A percentile compares a stretch with the other conserved stretches of the same genome.
These are phyloP conservation scores for Delichon dasypus DNA, from an alignment of 2,797 vertebrate genomes.

Conservation along the genomic window DNA sequence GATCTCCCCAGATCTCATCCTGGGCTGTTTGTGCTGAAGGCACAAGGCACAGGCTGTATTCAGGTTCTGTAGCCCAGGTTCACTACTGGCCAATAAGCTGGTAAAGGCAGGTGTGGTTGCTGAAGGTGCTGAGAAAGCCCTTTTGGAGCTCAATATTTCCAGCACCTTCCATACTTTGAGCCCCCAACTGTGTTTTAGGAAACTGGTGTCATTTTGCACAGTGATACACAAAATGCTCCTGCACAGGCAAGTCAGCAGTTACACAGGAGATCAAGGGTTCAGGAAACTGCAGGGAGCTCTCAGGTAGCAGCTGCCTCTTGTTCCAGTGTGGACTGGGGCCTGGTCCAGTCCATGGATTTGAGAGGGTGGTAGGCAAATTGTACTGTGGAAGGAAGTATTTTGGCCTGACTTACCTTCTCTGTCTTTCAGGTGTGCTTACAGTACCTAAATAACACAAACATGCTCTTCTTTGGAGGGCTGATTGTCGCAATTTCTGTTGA, in stretches of 20 bases:
- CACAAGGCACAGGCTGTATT: neutral
- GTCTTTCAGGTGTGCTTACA: conserved; percentile 89
- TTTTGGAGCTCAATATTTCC: neutral
- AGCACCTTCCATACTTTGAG: neutral
- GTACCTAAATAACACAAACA: conserved; percentile 94
- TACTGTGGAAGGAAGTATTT: neutral
- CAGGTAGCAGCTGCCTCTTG: neutral
- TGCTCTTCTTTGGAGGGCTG: conserved; percentile 93
- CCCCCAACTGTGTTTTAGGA: neutral
- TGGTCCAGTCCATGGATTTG: neutral
- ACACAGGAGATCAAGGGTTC: neutral
- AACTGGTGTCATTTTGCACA: neutral
- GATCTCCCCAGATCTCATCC: neutral
- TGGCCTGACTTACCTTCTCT: neutral
- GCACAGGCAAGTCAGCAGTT: neutral
- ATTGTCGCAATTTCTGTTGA: conserved; percentile 93
- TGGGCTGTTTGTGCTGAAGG: neutral
- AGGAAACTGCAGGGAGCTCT: neutral
- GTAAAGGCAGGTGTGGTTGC: neutral
- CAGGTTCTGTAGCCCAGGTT: neutral
- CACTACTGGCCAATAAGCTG: neutral
- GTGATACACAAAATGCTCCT: neutral
- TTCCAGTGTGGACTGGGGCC: neutral
- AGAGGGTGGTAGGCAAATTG: neutral
- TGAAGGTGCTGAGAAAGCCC: neutral